Percentiles rank a stretch among this genome's conserved stretches.
Evolutionary conservation across 2,113 vertebrate species (phyloP).

Genomic region (Parotia lawesii): DNA sequence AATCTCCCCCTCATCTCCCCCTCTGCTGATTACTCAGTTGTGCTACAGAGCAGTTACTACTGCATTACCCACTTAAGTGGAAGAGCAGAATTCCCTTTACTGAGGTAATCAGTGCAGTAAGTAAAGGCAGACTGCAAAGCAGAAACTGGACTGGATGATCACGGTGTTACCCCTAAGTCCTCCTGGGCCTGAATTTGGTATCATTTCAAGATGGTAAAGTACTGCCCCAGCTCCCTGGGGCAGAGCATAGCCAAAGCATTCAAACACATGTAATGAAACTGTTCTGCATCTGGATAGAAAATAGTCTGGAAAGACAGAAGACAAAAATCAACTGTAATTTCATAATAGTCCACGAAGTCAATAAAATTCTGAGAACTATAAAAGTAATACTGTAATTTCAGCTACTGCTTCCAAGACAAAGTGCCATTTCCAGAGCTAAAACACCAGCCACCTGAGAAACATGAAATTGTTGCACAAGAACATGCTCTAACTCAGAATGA

Average conservation of each 20-base stretch:
- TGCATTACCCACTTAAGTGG: background rate
- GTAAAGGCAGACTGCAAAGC: background rate
- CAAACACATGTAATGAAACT: background rate
- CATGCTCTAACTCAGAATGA: background rate
- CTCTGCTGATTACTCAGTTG: background rate
- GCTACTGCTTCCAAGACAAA: background rate
- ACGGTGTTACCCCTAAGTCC: background rate
- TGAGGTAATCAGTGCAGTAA: background rate
- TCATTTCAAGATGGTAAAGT: background rate
- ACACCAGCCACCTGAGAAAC: background rate
- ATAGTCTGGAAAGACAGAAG: background rate
- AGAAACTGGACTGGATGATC: background rate
- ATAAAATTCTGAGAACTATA: background rate
- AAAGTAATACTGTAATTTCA: background rate
- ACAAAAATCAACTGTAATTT: background rate
- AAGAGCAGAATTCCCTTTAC: background rate
- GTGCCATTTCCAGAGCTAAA: background rate
- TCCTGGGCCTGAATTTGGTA: background rate
- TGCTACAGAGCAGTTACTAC: background rate
- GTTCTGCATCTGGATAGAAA: background rate
- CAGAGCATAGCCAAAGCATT: background rate
- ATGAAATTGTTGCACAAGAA: background rate
- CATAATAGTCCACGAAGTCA: background rate
- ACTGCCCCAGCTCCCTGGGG: background rate
- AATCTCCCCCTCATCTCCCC: background rate